Evolutionary conservation across 2,888 invertebrate species (phyloP).

Genomic region (Scaeva pyrastri): DNA sequence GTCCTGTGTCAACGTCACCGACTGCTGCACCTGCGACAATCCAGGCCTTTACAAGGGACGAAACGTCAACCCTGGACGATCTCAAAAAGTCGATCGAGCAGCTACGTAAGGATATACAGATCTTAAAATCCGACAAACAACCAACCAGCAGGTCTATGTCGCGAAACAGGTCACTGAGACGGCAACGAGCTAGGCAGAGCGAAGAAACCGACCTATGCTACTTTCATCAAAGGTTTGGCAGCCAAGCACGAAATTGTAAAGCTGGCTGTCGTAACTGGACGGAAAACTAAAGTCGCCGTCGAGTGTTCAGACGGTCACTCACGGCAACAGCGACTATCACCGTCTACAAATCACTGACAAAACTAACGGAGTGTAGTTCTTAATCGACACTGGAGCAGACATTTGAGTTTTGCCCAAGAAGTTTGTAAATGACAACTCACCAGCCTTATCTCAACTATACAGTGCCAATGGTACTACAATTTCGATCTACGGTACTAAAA

Average conservation of each 20-base stretch:
- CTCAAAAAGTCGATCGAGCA: conserved; percentile 14
- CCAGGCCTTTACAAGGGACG: conserved; percentile 16
- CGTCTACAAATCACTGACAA: conserved; percentile 2
- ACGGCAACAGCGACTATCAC: background rate
- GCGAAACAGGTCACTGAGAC: background rate
- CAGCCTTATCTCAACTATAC: conserved; percentile 8
- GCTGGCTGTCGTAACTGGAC: conserved; percentile 26
- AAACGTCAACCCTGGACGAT: conserved; percentile 16
- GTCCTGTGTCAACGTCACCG: conserved; percentile 13
- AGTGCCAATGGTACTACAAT: conserved; percentile 42
- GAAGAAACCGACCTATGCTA: too few relatives aligned
- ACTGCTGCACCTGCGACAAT: conserved; percentile 13
- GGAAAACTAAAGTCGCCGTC: conserved; percentile 47
- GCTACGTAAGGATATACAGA: conserved; percentile 3
- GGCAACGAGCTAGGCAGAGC: too few relatives aligned
- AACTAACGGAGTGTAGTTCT: background rate
- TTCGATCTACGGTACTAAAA: conserved; percentile 34
- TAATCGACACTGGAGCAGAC: conserved; percentile 45
- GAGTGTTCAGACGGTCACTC: conserved; percentile 14
- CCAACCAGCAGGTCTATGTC: too few relatives aligned
- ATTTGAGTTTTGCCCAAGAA: conserved; percentile 21
- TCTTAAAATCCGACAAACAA: too few relatives aligned
- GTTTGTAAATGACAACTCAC: background rate
- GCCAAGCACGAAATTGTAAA: conserved; percentile 22
- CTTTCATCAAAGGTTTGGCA: conserved; percentile 24